Percentiles rank a stretch among this genome's conserved stretches.
phyloP scores from a whole-genome alignment of 2,888 invertebrate genomes.

The Drosophila algonquin region DNA sequence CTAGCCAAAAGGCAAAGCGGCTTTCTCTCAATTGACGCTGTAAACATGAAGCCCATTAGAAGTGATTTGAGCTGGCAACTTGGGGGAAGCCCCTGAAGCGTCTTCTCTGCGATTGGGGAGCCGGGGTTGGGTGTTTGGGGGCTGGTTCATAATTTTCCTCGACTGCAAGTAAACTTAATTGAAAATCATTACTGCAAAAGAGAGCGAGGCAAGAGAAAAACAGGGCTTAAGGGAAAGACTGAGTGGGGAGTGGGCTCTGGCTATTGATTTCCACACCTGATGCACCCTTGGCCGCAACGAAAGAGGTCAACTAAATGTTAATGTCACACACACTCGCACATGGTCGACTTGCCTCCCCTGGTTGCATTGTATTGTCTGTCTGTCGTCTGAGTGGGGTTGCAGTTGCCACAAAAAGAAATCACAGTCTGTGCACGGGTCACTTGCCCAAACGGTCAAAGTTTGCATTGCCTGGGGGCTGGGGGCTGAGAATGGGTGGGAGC shows the following conservation, averaged over 20 bases:
- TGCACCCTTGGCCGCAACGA: conserved; percentile 77
- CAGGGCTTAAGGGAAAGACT: background rate
- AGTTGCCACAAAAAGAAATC: conserved; percentile 57
- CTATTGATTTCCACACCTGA: conserved; percentile 70
- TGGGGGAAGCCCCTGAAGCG: conserved; percentile 73
- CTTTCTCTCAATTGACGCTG: conserved; percentile 81
- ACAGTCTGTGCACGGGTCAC: conserved; percentile 75
- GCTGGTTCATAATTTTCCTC: conserved; percentile 65
- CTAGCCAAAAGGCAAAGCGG: conserved; percentile 67
- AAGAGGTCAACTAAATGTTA: conserved; percentile 81
- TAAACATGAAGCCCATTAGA: conserved; percentile 81
- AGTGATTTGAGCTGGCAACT: conserved; percentile 75
- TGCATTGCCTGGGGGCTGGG: conserved; percentile 1
- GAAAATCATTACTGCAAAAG: conserved; percentile 65
- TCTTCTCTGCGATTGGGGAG: background rate
- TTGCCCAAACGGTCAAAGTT: conserved; percentile 70
- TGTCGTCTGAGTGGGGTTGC: conserved; percentile 29
- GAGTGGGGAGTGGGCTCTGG: conserved; percentile 21
- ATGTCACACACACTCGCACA: conserved; percentile 70
- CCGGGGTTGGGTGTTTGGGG: background rate
- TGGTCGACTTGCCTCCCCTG: conserved; percentile 16
- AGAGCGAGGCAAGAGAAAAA: background rate
- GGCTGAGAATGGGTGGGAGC: conserved; percentile 52
- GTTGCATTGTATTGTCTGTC: conserved; percentile 35
- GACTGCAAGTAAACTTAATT: conserved; percentile 69